Evolutionary conservation across 1,140 invertebrate species (phyloP), one percentile per base, ranked within the genome.

Genomic region (Cydia strobilella): DNA sequence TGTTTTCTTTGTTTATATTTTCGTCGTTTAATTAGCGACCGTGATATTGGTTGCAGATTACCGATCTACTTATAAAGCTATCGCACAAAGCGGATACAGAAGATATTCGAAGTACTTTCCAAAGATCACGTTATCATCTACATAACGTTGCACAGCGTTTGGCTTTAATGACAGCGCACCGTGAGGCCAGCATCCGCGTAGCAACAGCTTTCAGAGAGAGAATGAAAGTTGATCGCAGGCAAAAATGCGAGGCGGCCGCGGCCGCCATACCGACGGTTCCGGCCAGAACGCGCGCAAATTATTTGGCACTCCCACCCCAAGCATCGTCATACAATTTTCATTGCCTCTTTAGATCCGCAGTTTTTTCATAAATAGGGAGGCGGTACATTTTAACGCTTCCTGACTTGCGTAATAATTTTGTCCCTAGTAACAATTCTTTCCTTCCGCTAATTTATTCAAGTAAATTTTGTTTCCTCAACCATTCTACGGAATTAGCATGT

Each of bases 221-320:
- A 92, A 92, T 88, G 90, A 92, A 92, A 92, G 90, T 92, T 91
- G 90, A 91, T 90, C 84, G 82, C 76, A 75, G 79, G 80, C 82
- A 86, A 82, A 86, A 86, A 87, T 83, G 82, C 83, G 81, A 84
- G 80, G 80, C 77, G 45, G 42, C 45, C 31, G 45, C 42, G 15
- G 6, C 6, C 31, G 31, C 31, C 31, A 18, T 76, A 76, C 76
- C 81, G 79, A 76, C 66, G 76, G 81, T 84, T 84, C 82, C 84
- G 86, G 83, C 65, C 75, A 54, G 74, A 76, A 80, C 72, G 76
- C 82, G 75, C 79, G 80, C 82, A n/a, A 84, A 86, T 86, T 87
- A 87, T 88, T 87, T 85, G 84, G 82, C 82, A 80, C 82, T 86
- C 79, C 71, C 77, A 75, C 75, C 65, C 73, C 73, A 76, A 59